Evolutionary conservation across 2,888 invertebrate genomes (phyloP).

Genomic region (Steinernema scapterisci): DNA sequence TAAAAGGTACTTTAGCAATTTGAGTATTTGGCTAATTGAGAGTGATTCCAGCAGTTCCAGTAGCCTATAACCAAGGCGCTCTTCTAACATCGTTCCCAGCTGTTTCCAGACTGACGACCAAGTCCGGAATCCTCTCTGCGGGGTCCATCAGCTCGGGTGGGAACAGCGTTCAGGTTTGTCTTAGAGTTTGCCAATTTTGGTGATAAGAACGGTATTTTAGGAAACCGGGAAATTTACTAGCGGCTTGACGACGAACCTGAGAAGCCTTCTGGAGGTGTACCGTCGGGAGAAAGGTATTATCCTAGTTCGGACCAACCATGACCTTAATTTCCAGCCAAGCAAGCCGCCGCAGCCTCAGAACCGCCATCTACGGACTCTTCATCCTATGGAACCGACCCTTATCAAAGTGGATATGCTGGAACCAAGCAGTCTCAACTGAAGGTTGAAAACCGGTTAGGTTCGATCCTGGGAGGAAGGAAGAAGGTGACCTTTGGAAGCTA

Average conservation of each 20-base stretch:
- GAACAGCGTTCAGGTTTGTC: background rate
- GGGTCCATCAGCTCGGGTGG: slow-evolving; percentile 6
- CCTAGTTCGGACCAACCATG: background rate
- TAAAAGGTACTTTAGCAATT: background rate
- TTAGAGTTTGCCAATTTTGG: background rate
- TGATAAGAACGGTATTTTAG: too few relatives aligned
- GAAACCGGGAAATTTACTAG: slow-evolving; percentile 1
- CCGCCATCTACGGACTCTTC: background rate
- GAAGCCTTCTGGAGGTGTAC: background rate
- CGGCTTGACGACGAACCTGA: background rate
- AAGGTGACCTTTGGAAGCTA: slow-evolving; percentile 12
- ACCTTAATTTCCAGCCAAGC: slow-evolving; percentile 1
- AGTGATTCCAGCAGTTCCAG: background rate
- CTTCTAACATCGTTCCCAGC: background rate
- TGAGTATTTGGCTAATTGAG: background rate
- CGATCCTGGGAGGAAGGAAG: background rate
- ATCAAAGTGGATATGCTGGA: background rate
- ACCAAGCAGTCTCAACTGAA: background rate
- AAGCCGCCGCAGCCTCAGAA: background rate
- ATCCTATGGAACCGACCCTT: background rate
- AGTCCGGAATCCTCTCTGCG: background rate
- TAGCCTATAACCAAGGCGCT: slow-evolving; percentile 7
- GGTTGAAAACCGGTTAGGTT: background rate
- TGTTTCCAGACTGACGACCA: background rate
- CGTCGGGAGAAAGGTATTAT: slow-evolving; percentile 8